Base-by-base conservation (phyloP, 2,888 invertebrate genomes). In the Lordiphosa fenestrarum region DNA sequence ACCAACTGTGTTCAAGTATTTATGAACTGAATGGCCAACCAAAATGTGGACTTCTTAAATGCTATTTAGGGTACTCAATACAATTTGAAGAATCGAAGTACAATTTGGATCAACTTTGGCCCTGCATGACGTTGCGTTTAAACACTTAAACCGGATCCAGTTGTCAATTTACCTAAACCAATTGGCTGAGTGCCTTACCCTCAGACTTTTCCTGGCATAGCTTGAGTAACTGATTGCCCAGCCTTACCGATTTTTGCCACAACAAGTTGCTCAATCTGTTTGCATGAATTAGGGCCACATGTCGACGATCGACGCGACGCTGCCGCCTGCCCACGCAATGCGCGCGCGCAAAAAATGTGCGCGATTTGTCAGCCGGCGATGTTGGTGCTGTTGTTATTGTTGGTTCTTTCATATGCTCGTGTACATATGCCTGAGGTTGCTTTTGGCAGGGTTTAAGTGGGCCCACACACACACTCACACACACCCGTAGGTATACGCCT, bases 401-500 rank as follows among this genome's bases (percentile, higher is more conserved):
- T 77, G 72, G 84, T 84, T 81, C 75, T 81, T 81, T 69, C 53
- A 35, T 42, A 61, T 63, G 63, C 9, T 30, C 30, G 30, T 30
- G 35, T 64, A 40, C 62, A 65, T 73, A 76, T 82, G 74, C 76
- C 81, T 76, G 81, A 72, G 73, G 62, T 67, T 77, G 84, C 76
- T 85, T 85, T 85, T 73, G 84, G 86, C 86, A 77, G 75, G 83
- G 86, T 86, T 85, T 85, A 80, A 80, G 80, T 80, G 86, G 82
- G 71, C 78, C 80, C 77, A 73, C 78, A 78, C 74, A 63, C 58
- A 64, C 78, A 78, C 74, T 61, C 58, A 64, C 39, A 38, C 48
- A 53, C 38, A 47, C 48, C 50, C 53, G 49, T 36, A 38, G 21
- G 35, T 40, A 46, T 49, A 69, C 66, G 66, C 66, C 66, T 62